These are phyloP conservation scores for Bibio marci DNA, from an alignment of 2,888 invertebrate genomes.

Conservation along the genomic window DNA sequence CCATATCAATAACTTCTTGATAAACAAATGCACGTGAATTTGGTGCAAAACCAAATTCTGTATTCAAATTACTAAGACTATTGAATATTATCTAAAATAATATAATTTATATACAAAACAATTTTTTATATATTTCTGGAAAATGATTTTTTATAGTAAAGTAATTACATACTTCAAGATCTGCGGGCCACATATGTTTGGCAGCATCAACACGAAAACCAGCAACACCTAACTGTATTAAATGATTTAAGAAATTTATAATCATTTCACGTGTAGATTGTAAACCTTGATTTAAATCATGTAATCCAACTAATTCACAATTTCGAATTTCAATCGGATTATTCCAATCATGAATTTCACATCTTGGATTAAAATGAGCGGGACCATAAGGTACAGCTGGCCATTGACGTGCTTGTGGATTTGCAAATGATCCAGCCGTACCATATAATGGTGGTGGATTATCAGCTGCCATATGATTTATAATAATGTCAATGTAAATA, in stretches of 20 bases:
- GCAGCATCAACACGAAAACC: slow-evolving; percentile 37
- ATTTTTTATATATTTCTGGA: no score
- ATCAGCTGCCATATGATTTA: slow-evolving; percentile 60
- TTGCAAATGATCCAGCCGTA: slow-evolving; percentile 25
- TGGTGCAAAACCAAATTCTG: slow-evolving; percentile 31
- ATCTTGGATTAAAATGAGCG: slow-evolving; percentile 36
- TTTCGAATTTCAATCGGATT: slow-evolving; percentile 33
- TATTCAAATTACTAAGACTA: slow-evolving; percentile 30
- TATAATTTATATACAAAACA: no score
- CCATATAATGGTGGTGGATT: slow-evolving; percentile 14
- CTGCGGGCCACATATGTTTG: slow-evolving; percentile 37
- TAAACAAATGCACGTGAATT: slow-evolving; percentile 34
- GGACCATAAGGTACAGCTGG: slow-evolving; percentile 37
- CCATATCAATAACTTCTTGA: slow-evolving; percentile 39
- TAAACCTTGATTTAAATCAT: slow-evolving; percentile 34
- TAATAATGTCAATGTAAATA: slow-evolving; percentile 54
- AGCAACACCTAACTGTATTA: slow-evolving; percentile 35
- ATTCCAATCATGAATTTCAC: slow-evolving; percentile 31
- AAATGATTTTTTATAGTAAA: no score
- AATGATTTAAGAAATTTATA: slow-evolving; percentile 31
- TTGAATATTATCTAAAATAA: slow-evolving; percentile 28
- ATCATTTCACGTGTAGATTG: slow-evolving; percentile 32
- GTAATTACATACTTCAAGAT: slow-evolving; percentile 28
- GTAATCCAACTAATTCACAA: slow-evolving; percentile 25
- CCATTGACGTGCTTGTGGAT: slow-evolving; percentile 31